A percentile compares a stretch with the other conserved stretches of the same genome.
Evolutionary conservation across 2,888 invertebrate species (phyloP).

Genomic region (Andrena dorsata): DNA sequence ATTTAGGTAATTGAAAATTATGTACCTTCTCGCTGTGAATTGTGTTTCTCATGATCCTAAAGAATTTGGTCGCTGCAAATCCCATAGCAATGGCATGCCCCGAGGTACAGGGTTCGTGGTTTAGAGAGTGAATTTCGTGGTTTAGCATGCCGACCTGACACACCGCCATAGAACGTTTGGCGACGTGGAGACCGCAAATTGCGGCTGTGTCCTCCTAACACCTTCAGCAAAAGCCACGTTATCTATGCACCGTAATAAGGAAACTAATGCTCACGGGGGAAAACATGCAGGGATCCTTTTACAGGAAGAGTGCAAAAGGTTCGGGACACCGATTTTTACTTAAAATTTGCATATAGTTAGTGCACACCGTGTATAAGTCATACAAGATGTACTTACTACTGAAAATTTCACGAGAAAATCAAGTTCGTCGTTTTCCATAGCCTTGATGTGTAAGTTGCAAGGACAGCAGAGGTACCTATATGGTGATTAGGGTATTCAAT

Average conservation of each 20-base stretch:
- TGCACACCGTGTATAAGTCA: no score
- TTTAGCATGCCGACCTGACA: slow-evolving; percentile 55
- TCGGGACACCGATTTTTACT: no score
- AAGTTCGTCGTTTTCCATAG: no score
- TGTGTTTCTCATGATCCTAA: neutral
- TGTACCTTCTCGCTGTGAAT: no score
- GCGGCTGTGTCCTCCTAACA: slow-evolving; percentile 57
- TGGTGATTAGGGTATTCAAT: no score
- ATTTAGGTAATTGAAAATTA: no score
- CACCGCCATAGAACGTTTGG: slow-evolving; percentile 56
- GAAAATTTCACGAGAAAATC: no score
- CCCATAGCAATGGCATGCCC: slow-evolving; percentile 13
- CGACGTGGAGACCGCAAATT: slow-evolving; percentile 60
- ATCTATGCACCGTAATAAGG: slow-evolving; percentile 44
- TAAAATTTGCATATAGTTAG: no score
- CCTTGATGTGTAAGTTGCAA: no score
- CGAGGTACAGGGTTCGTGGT: slow-evolving; percentile 50
- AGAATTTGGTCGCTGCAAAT: neutral
- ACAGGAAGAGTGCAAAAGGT: neutral
- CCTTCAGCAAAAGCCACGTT: slow-evolving; percentile 40
- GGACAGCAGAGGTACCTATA: no score
- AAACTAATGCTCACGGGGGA: neutral
- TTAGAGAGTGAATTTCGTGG: slow-evolving; percentile 60
- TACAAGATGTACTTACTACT: no score
- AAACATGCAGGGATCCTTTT: neutral